Conservation (phyloP, 2,888 invertebrate genomes). For the Yponomeuta evonymella region DNA sequence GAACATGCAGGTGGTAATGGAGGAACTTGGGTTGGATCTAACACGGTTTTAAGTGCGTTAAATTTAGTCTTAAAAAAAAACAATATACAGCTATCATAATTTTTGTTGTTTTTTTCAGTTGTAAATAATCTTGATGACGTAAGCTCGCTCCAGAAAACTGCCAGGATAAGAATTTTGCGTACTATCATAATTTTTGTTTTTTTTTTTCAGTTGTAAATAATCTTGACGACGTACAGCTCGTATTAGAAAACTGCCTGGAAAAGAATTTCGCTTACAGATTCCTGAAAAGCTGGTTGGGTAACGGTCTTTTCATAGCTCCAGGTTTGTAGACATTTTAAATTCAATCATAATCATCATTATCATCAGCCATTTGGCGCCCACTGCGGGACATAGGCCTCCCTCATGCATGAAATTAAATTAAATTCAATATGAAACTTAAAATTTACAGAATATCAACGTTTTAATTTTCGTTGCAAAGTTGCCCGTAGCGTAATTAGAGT, state of each 20-base stretch:
- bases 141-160: conserved; percentile 56
- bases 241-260: conserved; percentile 58
- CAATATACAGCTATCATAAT: no score
- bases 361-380: no score
- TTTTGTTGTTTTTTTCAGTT: conserved; percentile 33
- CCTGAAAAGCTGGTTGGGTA: conserved; percentile 57
- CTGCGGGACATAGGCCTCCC: no score
- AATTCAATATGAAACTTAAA: no score
- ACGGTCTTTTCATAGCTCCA: conserved; percentile 59
- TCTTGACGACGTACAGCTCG: conserved; percentile 53
- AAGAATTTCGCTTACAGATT: conserved; percentile 60
- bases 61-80: no score
- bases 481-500: no score
- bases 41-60: conserved; percentile 46
- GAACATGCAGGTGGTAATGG: conserved; percentile 35
- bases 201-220: conserved; percentile 44
- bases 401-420: no score
- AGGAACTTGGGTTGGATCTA: conserved; percentile 52
- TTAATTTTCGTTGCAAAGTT: no score
- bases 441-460: no score
- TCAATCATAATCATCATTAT: no score
- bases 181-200: conserved; percentile 21
- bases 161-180: conserved; percentile 57
- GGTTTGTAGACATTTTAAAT: conserved; percentile 34
- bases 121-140: conserved; percentile 52